These are phyloP conservation scores for Scleropages formosus DNA, from an alignment of 2,797 vertebrate genomes.

Conservation along the genomic window DNA sequence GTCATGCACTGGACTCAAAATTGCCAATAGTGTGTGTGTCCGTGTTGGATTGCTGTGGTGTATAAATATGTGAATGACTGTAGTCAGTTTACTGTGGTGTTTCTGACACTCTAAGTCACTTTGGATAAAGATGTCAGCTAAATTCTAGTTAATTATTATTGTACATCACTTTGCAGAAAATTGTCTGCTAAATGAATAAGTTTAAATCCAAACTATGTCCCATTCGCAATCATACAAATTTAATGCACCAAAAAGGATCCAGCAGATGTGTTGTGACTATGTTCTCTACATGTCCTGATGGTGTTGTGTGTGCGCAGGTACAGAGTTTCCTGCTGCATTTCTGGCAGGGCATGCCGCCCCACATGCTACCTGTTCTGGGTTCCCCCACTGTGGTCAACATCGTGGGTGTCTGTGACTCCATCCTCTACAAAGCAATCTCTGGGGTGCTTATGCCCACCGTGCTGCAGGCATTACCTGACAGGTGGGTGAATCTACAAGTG, in stretches of 20 bases:
- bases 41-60: not conserved
- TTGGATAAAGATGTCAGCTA: too few species aligned
- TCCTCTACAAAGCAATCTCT: conserved; percentile 98
- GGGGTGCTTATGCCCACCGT: conserved; percentile 98
- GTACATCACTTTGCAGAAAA: too few species aligned
- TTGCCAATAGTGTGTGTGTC: not conserved
- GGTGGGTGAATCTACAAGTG: conserved; percentile 64
- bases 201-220: too few species aligned
- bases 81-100: too few species aligned
- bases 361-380: conserved; percentile 95
- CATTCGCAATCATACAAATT: too few species aligned
- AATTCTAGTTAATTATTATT: too few species aligned
- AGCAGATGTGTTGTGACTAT: too few species aligned
- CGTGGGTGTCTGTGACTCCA: conserved; percentile 97
- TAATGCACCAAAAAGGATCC: too few species aligned
- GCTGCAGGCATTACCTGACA: conserved; percentile 94
- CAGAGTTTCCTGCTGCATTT: conserved; percentile 99
- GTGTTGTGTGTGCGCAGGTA: conserved; percentile 69
- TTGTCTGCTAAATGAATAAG: too few species aligned
- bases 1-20: too few species aligned
- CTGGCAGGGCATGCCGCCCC: conserved; percentile 99
- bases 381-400: conserved; percentile 95
- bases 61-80: too few species aligned
- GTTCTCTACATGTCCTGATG: not conserved
- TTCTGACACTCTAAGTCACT: too few species aligned